These are phyloP conservation scores for Drosophila varians DNA, from an alignment of 1,140 invertebrate species.

Conservation along the genomic window DNA sequence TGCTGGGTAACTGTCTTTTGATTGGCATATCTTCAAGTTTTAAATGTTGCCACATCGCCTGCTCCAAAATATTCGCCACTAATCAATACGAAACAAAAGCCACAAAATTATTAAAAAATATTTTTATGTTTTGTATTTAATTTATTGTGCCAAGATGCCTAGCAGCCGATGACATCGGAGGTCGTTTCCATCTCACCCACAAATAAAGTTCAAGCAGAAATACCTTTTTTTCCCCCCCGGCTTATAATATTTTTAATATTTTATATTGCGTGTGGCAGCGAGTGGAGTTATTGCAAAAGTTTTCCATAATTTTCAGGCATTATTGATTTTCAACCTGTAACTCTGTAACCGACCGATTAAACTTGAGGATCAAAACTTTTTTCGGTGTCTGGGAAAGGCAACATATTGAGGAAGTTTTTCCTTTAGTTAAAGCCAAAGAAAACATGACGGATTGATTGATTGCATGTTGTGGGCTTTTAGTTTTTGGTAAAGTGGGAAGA, in stretches of 20 bases:
- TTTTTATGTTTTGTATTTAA: conserved; percentile 34
- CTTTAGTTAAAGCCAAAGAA: conserved; percentile 1
- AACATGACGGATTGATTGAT: conserved; percentile 20
- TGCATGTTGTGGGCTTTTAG: neutral
- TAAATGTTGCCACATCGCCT: conserved; percentile 49
- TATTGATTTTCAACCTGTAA: conserved; percentile 24
- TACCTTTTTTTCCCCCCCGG: neutral
- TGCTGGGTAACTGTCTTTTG: conserved; percentile 41
- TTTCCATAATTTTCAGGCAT: conserved; percentile 8
- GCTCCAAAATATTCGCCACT: conserved; percentile 63
- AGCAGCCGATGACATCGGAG: conserved; percentile 63
- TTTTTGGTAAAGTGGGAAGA: neutral
- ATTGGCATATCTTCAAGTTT: conserved; percentile 55
- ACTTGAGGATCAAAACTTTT: conserved; percentile 6
- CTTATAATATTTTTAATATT: neutral
- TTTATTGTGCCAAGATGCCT: conserved; percentile 40
- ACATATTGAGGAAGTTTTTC: conserved; percentile 14
- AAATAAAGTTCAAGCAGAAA: conserved; percentile 6
- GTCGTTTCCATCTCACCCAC: conserved; percentile 44
- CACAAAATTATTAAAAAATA: conserved; percentile 23
- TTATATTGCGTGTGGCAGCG: conserved; percentile 1
- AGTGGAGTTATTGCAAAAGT: conserved; percentile 28
- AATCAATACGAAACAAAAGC: conserved; percentile 17
- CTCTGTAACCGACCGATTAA: conserved; percentile 9
- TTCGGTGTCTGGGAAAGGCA: conserved; percentile 31